A percentile compares a stretch with the other conserved stretches of the same genome.
Conservation (phyloP, 1,140 invertebrate genomes). For the Pseudomyrmex gracilis region DNA sequence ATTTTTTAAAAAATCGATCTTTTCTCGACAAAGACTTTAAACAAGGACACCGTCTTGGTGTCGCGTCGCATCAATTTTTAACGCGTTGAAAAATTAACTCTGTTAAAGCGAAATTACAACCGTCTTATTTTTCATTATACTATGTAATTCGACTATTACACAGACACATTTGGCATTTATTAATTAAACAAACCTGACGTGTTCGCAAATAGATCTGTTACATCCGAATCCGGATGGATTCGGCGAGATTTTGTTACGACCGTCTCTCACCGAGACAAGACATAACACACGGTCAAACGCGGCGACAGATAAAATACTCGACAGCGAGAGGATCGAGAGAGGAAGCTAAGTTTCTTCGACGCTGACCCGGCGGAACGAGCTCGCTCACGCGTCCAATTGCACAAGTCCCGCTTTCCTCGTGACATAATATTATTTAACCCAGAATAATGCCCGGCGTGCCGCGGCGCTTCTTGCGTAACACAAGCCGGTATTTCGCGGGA, state of each 20-base stretch:
- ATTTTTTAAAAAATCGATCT: not conserved
- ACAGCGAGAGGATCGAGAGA: constrained; percentile 19
- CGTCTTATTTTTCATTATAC: not conserved
- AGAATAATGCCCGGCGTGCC: constrained; percentile 79
- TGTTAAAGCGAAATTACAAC: not conserved
- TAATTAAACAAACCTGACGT: not conserved
- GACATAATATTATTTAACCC: constrained; percentile 84
- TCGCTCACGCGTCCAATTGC: constrained; percentile 74
- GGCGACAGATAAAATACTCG: constrained; percentile 25
- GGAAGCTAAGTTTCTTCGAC: constrained; percentile 42
- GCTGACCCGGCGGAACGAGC: constrained; percentile 14
- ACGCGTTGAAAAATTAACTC: not conserved
- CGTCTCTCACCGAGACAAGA: not conserved
- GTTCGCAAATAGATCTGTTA: too few species aligned
- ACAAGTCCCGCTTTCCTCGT: constrained; percentile 81
- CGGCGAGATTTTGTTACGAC: not conserved
- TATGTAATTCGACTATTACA: too few species aligned
- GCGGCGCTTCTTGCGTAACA: constrained; percentile 74
- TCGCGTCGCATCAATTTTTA: not conserved
- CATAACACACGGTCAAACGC: not conserved
- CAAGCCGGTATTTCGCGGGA: constrained; percentile 79
- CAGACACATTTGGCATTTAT: not conserved
- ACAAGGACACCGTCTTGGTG: not conserved
- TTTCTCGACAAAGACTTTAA: not conserved
- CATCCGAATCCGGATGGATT: constrained; percentile 7